Base-by-base conservation (phyloP, 23 tunicate genomes). In the Halocynthia aurantium region DNA sequence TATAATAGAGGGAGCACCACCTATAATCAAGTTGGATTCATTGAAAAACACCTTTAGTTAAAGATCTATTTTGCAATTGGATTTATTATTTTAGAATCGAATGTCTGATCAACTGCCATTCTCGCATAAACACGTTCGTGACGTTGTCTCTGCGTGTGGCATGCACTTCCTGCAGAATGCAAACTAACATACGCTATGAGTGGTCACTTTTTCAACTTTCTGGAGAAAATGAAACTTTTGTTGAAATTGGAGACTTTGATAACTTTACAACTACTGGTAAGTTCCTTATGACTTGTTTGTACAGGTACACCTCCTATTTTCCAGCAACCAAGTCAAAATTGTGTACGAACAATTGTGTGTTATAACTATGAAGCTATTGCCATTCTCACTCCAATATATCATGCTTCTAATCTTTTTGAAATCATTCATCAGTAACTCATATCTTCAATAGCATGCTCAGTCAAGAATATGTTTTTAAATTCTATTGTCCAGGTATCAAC, bases 101-200 rank as follows among this genome's bases (percentile, higher is more conserved):
- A 13, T 87, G 93, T 67, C 7, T 52, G 6, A 52, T 70, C 52
- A 87, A 87, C 60, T 87, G 93, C 81, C 77, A 77, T 21, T 52
- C 77, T 17, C 77, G 85, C 71, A 65, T 82, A 10, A 87, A 87
- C 61, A 73, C 84, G 52, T 76, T 79, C 8, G 77, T 68, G 10
- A 53, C 79, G 5, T 64, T 87, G 10, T 68, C 85, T 6, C 19
- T 82, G 55, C 54, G 61, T 9, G 92, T 76, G 20, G 8, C 11
- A 10, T 64, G 63, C 40, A 63, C 56, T 10, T 19, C 61, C 44
- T 44, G 71, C 40, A 66, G 18, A 21, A 50, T 49, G 0, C 54
- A 69, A 15, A 52, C 82, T 44, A 17, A 72, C 22, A 70, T 82
- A 6, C 52, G 80, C 0, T 82, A 76, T 75, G 51, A 53, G 6